Base-by-base conservation (phyloP, 2,113 vertebrate genomes). In the Chloropsis cyanopogon region DNA sequence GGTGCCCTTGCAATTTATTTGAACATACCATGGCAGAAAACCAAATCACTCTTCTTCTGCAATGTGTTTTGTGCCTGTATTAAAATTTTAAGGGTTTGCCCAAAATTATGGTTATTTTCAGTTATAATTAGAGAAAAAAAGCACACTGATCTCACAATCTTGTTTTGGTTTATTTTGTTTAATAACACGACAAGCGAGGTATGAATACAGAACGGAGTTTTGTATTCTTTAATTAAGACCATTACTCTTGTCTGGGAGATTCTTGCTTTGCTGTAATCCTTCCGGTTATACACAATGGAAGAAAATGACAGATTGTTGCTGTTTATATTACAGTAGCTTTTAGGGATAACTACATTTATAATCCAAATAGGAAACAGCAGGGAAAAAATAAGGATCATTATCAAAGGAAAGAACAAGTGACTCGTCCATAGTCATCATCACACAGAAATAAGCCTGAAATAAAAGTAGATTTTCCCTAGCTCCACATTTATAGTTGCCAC, bases 191-290 rank as follows among this genome's bases (percentile, higher is more conserved):
- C 76, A 64, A 84, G 29, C 11, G 8, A 80, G 24, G 37, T 61
- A 53, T 86, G 88, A 93, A 83, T 84, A 80, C 23, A 72, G 54
- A 88, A 66, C 53, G 69, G 57, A 82, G 63, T 39, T 78, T 57
- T 75, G 19, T 63, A 28, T 54, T 46, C 87, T 70, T 94, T 91
- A 95, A 96, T 96, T 95, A 92, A 92, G 85, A 83, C 22, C 57
- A 65, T 61, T 88, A 63, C 33, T 91, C 61, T 96, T 88, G 63
- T 64, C 56, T 60, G 61, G 44, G 53, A 70, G 53, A 89, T 56
- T 19, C 31, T 93, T 96, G 42, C 39, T 86, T 93, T 86, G 72
- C 25, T 61, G 22, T 10, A 78, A 68, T 50, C 37, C 44, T 94
- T 95, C 66, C 77, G 54, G 52, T 47, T 63, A 44, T 78, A 52